Conservation (phyloP, 2,888 invertebrate species). For the Mechanitis mazaeus region DNA sequence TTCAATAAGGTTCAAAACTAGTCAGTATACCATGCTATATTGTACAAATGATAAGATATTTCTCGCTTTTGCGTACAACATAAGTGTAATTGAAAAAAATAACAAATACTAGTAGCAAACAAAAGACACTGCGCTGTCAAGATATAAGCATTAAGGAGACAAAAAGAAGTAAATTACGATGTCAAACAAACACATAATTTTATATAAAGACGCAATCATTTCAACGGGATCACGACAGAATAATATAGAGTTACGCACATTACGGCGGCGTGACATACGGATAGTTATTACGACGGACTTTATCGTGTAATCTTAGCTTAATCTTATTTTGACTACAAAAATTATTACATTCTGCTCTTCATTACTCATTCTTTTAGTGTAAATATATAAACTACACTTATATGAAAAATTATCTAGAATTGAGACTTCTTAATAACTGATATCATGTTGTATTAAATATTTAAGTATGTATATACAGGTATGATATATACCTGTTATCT, state of each 20-base stretch:
- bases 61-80: no score
- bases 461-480: no score
- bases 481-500: no score
- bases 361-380: no score
- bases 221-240: slow-evolving; percentile 54
- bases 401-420: no score
- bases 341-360: neutral
- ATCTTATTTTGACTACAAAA: neutral
- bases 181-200: slow-evolving; percentile 59
- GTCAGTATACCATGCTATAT: no score
- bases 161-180: slow-evolving; percentile 39
- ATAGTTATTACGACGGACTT: neutral
- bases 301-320: neutral
- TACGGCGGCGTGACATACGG: slow-evolving; percentile 40
- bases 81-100: slow-evolving; percentile 13
- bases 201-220: slow-evolving; percentile 64
- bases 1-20: no score
- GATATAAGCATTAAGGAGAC: slow-evolving; percentile 25
- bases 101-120: slow-evolving; percentile 18
- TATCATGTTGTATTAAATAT: no score
- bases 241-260: slow-evolving; percentile 57
- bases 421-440: neutral
- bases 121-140: slow-evolving; percentile 11
- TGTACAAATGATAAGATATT: no score
- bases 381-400: no score